These are phyloP conservation scores for Denticeps clupeoides DNA, from an alignment of 2,797 vertebrate genomes.

Conservation along the genomic window DNA sequence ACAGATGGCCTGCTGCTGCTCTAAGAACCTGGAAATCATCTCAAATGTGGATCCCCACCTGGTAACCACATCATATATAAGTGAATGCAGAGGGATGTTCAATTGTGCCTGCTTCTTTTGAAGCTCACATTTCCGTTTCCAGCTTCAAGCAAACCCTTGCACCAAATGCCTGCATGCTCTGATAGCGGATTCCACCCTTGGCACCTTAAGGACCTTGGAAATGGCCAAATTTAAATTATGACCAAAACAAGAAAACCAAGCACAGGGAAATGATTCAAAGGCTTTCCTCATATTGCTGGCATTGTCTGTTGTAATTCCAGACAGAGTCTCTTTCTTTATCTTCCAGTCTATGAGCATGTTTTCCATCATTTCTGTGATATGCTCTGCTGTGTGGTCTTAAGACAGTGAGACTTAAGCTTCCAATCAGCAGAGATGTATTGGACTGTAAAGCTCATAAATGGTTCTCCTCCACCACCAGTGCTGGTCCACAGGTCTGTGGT, in stretches of 20 bases:
- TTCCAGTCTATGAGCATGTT: too few relatives aligned
- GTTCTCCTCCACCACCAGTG: too few relatives aligned
- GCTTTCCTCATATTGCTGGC: background rate
- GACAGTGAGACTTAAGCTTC: too few relatives aligned
- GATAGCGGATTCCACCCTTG: conserved; percentile 6
- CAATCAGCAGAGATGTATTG: too few relatives aligned
- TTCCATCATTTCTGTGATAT: too few relatives aligned
- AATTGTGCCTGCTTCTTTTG: background rate
- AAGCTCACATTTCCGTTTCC: conserved; percentile 3
- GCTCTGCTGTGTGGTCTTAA: too few relatives aligned
- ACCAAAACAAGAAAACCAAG: conserved; percentile 4
- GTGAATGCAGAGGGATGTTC: conserved; percentile 1
- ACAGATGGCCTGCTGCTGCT: conserved; percentile 29
- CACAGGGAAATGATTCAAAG: background rate
- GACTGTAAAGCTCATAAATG: too few relatives aligned
- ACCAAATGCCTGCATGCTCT: background rate
- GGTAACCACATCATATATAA: conserved; percentile 15
- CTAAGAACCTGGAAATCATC: conserved; percentile 16
- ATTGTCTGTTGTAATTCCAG: conserved; percentile 12
- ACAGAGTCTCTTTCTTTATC: conserved; percentile 2
- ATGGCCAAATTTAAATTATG: conserved; percentile 3
- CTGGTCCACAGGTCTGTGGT: too few relatives aligned
- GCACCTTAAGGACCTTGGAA: conserved; percentile 10
- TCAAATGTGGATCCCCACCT: conserved; percentile 11
- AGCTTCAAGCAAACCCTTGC: conserved; percentile 3